A percentile compares a stretch with the other conserved stretches of the same genome.
Conservation (phyloP, 53 echinoderm and acorn worm genomes). For the Echinometra lucunter region DNA sequence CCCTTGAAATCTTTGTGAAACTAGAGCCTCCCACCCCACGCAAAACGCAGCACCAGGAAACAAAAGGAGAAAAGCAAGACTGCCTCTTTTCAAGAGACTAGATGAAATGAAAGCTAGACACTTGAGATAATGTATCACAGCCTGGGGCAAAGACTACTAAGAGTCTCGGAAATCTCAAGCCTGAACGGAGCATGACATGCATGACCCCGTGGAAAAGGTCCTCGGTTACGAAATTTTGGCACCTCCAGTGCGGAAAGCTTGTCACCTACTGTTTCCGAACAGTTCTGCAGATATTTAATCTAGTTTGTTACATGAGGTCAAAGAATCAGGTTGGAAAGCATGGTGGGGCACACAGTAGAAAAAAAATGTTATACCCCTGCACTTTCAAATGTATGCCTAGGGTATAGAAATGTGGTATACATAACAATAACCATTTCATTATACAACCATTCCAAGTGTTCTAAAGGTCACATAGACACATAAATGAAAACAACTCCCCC, state of each 20-base stretch:
- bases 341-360: background rate
- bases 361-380: constrained; percentile 1
- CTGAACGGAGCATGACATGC: constrained; percentile 59
- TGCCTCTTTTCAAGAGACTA: background rate
- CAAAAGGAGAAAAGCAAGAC: constrained; percentile 9
- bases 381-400: background rate
- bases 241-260: constrained; percentile 67
- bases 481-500: too few species aligned
- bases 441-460: background rate
- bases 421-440: background rate
- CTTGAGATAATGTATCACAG: constrained; percentile 57
- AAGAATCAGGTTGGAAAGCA: constrained; percentile 21
- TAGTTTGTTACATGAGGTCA: constrained; percentile 45
- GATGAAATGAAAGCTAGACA: constrained; percentile 27
- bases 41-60: background rate
- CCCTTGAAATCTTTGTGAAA: constrained; percentile 16
- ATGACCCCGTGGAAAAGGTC: constrained; percentile 47
- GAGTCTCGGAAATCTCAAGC: constrained; percentile 58
- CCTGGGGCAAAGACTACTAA: constrained; percentile 58
- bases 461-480: too few species aligned
- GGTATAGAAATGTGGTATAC: background rate
- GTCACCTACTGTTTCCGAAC: constrained; percentile 65
- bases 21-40: background rate
- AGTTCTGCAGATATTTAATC: constrained; percentile 47
- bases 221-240: constrained; percentile 55